Evolutionary conservation across 2,113 vertebrate genomes (phyloP), one percentile per base, ranked within the genome.

Genomic region (Tricholaema leucomelas): DNA sequence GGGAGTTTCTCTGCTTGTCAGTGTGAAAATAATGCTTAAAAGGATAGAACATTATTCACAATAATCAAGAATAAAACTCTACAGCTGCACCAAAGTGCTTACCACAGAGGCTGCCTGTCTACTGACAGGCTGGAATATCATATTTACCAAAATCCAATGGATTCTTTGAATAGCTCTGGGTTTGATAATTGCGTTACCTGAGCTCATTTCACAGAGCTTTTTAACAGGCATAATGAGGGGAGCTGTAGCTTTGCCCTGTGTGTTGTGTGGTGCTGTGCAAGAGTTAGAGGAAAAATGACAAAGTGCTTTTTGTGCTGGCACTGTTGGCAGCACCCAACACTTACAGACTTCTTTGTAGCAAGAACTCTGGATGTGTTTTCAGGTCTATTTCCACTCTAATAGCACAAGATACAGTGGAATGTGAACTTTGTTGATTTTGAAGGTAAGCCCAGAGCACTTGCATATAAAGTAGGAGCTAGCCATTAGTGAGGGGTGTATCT

Each of bases 11-110:
- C 20, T 77, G 48, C 48, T 19, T 58, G 8, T 50, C 55, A 76
- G 48, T 83, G 46, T 48, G 55, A 88, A 74, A 84, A 86, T 54
- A n/a, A 66, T 50, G 17, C 38, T 81, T 54, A 64, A 81, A 85
- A 75, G 58, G 79, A 87, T 38, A 63, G 75, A 79, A n/a, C 2
- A 28, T 71, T 58, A 35, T 65, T 82, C 15, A 12, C 17, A 70
- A 63, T 33, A 55, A 15, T 38, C 11, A 69, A n/a, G 75, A 63
- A 31, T 27, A 44, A 75, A 79, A 54, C 23, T n/a, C 23, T n/a
- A 20, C 13, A 40, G 42, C 74, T 56, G 44, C 13, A 7, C n/a
- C 16, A 30, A 50, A 56, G 70, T 54, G 11, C 67, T 60, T 52
- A 21, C 52, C 36, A 18, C 8, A 63, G 66, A 77, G 33, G 6